Base-by-base conservation (phyloP, 2,797 vertebrate genomes). In the Gallinago nigripennis region DNA sequence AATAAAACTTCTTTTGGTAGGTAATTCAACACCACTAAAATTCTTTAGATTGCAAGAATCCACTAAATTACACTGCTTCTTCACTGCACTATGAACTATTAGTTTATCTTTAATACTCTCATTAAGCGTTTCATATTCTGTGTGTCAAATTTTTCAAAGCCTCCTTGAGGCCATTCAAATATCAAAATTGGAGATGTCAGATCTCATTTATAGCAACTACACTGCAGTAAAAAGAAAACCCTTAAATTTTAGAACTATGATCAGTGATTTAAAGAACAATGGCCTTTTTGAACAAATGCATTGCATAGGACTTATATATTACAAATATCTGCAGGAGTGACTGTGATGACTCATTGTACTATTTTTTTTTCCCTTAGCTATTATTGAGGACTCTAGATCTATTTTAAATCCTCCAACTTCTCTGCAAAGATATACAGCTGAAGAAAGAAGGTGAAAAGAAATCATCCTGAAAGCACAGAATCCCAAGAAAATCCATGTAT, bases 181-280 rank as follows among this genome's bases (percentile, higher is more conserved):
- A 86, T 46, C 66, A 90, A 88, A 91, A 90, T 15, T 78, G 81
- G 43, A 94, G 90, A 88, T 75, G 63, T 90, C 90, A 94, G 70
- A 88, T 80, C 64, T 93, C 71, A 90, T 72, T 88, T 87, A 82
- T 16, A 84, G 68, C 30, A 72, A 88, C 77, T 57, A 77, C 58
- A 54, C 4, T 68, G 45, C 82, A 88, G 39, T 27, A 11, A 30
- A 50, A 66, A 90, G 81, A 80, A 58, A 35, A 1, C 0, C 1
- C 43, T 83, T 50, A 68, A 20, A 39, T 77, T 76, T 89, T 58
- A 81, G 41, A 89, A 93, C 76, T 79, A 83, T 53, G 35, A 76
- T 53, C 88, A 89, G 71, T 65, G 82, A 87, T 65, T 89, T 87
- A 61, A 83, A 78, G 65, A 93, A 92, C 61, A 92, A 75, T 46